These are phyloP conservation scores for Rhimphoctona megacephalus DNA, from an alignment of 2,888 invertebrate species.

Conservation along the genomic window DNA sequence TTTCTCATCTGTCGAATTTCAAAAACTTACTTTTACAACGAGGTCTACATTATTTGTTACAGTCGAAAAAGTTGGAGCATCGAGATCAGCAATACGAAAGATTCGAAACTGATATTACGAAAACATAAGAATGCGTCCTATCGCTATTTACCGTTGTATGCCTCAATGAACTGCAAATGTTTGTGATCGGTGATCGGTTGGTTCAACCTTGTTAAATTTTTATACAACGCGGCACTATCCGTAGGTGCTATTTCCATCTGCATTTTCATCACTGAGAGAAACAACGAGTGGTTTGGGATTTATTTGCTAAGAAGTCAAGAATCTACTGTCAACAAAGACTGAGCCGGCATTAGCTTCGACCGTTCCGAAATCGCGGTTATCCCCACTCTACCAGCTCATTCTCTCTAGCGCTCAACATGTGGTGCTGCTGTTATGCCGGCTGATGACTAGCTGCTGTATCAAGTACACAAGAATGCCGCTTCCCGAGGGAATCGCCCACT, in stretches of 20 bases:
- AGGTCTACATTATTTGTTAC: background rate
- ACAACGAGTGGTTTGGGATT: background rate
- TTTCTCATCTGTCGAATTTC: conserved; percentile 85
- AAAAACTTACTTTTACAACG: background rate
- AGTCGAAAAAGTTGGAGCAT: background rate
- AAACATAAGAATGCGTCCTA: background rate
- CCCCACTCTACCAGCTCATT: background rate
- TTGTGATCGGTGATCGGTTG: conserved; percentile 77
- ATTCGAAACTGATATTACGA: background rate
- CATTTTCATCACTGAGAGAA: conserved; percentile 5
- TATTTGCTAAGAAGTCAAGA: background rate
- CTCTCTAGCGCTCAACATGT: background rate
- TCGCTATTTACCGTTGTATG: conserved; percentile 79
- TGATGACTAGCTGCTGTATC: background rate
- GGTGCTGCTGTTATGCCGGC: background rate
- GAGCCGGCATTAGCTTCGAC: background rate
- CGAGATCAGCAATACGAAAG: background rate
- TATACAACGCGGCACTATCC: conserved; percentile 81
- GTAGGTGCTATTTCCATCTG: conserved; percentile 58
- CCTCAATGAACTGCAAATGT: conserved; percentile 81
- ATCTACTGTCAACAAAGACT: background rate
- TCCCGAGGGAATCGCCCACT: background rate
- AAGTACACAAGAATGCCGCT: background rate
- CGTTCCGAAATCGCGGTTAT: background rate
- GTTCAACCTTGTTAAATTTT: conserved; percentile 78